phyloP scores from a whole-genome alignment of 2,888 invertebrate genomes.

The Phanerotoma sp. region DNA sequence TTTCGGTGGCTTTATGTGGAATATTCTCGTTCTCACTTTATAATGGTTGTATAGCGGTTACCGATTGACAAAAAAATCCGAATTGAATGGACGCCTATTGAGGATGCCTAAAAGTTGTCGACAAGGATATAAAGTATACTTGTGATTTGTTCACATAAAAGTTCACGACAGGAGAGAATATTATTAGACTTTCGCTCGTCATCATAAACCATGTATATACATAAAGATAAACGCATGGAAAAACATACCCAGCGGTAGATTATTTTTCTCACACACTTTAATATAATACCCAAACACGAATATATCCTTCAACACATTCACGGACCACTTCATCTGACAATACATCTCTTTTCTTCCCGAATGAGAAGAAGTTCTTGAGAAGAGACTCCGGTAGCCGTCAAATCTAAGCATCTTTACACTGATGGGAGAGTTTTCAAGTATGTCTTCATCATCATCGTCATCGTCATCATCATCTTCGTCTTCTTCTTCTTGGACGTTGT shows the following conservation, averaged over 20 bases:
- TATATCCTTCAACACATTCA: neutral
- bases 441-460: neutral
- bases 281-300: too few species aligned
- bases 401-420: neutral
- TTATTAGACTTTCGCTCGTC: neutral
- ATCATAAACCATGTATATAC: neutral
- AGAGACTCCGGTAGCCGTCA: constrained; percentile 6
- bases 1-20: too few species aligned
- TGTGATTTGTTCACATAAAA: neutral
- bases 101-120: neutral
- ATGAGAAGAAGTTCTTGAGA: neutral
- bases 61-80: too few species aligned
- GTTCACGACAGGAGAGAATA: neutral
- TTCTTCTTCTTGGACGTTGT: neutral
- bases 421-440: constrained; percentile 3
- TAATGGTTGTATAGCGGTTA: too few species aligned
- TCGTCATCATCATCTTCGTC: too few species aligned
- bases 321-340: constrained; percentile 1
- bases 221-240: neutral
- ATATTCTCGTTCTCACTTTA: too few species aligned
- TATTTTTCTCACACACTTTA: too few species aligned
- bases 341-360: neutral
- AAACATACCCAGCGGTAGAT: too few species aligned
- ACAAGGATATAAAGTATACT: neutral
- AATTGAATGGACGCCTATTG: too few species aligned